Percentiles rank a stretch among this genome's conserved stretches.
These are phyloP conservation scores for Capitulum mitella DNA, from an alignment of 2,888 invertebrate genomes.

Conservation along the genomic window DNA sequence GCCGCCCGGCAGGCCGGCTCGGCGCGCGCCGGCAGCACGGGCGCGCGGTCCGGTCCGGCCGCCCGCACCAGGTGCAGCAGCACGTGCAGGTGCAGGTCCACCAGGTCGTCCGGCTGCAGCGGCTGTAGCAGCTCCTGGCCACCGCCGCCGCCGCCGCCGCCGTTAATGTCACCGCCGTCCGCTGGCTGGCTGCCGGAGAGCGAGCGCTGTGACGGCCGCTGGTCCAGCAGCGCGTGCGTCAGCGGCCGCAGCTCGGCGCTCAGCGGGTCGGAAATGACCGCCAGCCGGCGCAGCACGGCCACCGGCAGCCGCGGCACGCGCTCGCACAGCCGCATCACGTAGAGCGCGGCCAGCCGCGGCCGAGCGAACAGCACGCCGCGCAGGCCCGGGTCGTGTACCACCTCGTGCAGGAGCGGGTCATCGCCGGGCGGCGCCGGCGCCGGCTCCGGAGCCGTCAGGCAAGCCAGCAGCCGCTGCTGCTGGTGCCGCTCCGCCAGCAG, in stretches of 20 bases:
- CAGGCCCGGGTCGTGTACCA: constrained; percentile 29
- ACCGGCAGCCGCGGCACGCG: constrained; percentile 39
- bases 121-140: constrained; percentile 4
- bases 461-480: constrained; percentile 51
- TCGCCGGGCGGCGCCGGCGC: constrained; percentile 31
- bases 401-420: constrained; percentile 40
- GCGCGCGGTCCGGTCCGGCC: not conserved
- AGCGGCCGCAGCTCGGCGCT: constrained; percentile 1
- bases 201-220: not conserved
- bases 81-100: constrained; percentile 24
- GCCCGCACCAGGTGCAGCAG: constrained; percentile 36
- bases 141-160: not conserved
- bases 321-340: constrained; percentile 39
- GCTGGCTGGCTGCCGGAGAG: not conserved
- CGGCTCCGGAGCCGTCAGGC: constrained; percentile 47
- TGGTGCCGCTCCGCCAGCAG: constrained; percentile 51
- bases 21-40: not conserved
- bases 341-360: constrained; percentile 41
- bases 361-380: constrained; percentile 41
- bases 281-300: not conserved
- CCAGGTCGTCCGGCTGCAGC: constrained; percentile 9
- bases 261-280: not conserved
- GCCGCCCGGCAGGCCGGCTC: not conserved
- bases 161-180: not conserved
- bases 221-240: not conserved